Percentiles rank a stretch among this genome's conserved stretches.
phyloP scores from a whole-genome alignment of 1,140 invertebrate species.

The Drosophila pruinosa region DNA sequence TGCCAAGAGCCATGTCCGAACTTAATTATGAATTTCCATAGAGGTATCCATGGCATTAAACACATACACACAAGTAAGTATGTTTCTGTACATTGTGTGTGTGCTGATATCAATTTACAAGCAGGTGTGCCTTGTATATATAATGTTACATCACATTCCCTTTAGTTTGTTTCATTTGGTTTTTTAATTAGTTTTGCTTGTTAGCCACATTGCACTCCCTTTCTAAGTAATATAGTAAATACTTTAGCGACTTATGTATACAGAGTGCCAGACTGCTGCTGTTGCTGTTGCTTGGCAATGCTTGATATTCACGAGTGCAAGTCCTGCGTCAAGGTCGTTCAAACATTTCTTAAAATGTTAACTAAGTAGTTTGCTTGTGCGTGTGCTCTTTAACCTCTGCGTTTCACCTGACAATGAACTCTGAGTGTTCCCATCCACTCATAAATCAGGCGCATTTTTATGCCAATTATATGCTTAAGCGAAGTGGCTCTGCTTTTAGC shows the following conservation, averaged over 20 bases:
- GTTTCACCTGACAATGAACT: slow-evolving; percentile 20
- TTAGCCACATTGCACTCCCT: background rate
- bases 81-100: background rate
- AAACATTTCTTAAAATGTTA: background rate
- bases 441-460: slow-evolving; percentile 10
- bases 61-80: background rate
- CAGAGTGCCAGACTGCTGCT: background rate
- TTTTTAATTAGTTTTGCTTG: background rate
- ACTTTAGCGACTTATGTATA: background rate
- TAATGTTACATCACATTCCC: background rate
- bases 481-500: no score
- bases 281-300: background rate
- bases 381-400: background rate
- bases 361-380: background rate
- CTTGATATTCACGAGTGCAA: background rate
- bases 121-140: background rate
- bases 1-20: background rate
- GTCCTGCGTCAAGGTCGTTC: slow-evolving; percentile 13
- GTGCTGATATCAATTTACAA: background rate
- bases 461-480: slow-evolving; percentile 15
- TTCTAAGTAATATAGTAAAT: background rate
- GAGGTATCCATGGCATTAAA: background rate
- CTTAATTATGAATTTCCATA: slow-evolving; percentile 19
- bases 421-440: background rate
- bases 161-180: background rate